phyloP scores from a whole-genome alignment of 2,797 vertebrate genomes.

The Lutra lutra region DNA sequence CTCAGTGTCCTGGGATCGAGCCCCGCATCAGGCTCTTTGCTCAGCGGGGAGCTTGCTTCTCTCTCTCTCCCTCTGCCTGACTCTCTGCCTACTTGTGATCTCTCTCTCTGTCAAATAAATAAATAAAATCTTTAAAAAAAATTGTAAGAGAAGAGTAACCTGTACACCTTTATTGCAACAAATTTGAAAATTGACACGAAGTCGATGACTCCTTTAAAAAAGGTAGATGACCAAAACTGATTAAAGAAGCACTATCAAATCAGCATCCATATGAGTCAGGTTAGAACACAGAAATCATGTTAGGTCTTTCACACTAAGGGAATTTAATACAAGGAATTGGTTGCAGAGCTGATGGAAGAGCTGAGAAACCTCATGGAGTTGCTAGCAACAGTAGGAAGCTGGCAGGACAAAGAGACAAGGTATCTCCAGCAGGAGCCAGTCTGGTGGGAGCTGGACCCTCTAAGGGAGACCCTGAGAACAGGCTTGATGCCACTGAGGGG shows the following conservation, averaged over 20 bases:
- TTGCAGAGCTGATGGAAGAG: not conserved
- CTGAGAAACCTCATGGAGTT: not conserved
- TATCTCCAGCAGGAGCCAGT: not conserved
- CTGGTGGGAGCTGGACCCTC: not conserved
- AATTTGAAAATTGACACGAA: not conserved
- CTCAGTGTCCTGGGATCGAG: too few relatives aligned
- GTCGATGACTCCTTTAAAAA: not conserved
- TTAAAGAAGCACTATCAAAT: not conserved
- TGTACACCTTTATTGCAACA: not conserved
- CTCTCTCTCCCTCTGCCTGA: too few relatives aligned
- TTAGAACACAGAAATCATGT: not conserved
- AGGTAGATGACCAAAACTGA: not conserved
- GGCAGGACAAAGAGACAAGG: not conserved
- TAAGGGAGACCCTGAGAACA: not conserved
- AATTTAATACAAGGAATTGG: not conserved
- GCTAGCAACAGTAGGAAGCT: not conserved
- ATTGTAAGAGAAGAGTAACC: not conserved
- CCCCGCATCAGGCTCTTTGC: too few relatives aligned
- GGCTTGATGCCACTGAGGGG: not conserved
- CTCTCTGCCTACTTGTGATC: too few relatives aligned
- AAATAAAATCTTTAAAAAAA: too few relatives aligned
- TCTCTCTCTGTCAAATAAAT: too few relatives aligned
- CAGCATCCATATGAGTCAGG: not conserved
- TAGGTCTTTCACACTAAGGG: not conserved
- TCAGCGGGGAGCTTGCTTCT: too few relatives aligned